Evolutionary conservation across 2,888 invertebrate species (phyloP).

Genomic region (Chymomyza amoena): DNA sequence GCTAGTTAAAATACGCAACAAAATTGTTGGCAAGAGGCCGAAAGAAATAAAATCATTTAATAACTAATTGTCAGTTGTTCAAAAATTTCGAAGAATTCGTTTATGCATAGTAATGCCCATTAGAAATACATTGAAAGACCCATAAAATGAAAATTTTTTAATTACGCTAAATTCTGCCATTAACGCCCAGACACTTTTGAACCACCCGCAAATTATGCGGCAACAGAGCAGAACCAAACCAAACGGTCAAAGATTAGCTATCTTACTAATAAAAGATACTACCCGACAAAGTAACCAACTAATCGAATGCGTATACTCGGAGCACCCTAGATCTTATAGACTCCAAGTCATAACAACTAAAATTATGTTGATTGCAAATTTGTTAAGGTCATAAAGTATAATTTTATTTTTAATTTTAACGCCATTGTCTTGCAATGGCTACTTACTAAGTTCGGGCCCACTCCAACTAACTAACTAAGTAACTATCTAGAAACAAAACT

Average conservation of each 20-base stretch:
- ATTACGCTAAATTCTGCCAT: slow-evolving; percentile 68
- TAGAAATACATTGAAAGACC: background rate
- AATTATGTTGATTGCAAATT: slow-evolving; percentile 74
- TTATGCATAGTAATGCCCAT: background rate
- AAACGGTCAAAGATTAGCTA: background rate
- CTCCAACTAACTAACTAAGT: background rate
- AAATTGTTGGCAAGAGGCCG: too few species aligned
- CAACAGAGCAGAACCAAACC: slow-evolving; percentile 60
- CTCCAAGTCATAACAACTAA: slow-evolving; percentile 59
- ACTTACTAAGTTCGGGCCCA: background rate
- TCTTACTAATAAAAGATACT: background rate
- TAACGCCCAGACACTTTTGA: slow-evolving; percentile 68
- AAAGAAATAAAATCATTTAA: too few species aligned
- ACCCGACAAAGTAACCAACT: background rate
- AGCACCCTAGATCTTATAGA: slow-evolving; percentile 49
- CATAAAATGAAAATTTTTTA: slow-evolving; percentile 26
- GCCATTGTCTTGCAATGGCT: slow-evolving; percentile 57
- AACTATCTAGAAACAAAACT: background rate
- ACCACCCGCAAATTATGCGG: slow-evolving; percentile 65
- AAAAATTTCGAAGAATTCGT: too few species aligned
- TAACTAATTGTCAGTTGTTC: too few species aligned
- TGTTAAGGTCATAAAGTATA: slow-evolving; percentile 73
- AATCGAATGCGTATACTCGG: background rate
- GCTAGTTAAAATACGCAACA: too few species aligned
- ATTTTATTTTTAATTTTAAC: slow-evolving; percentile 73